A percentile compares a stretch with the other conserved stretches of the same genome.
Conservation (phyloP, 2,113 vertebrate species). For the Myrmophylax atrothorax region DNA sequence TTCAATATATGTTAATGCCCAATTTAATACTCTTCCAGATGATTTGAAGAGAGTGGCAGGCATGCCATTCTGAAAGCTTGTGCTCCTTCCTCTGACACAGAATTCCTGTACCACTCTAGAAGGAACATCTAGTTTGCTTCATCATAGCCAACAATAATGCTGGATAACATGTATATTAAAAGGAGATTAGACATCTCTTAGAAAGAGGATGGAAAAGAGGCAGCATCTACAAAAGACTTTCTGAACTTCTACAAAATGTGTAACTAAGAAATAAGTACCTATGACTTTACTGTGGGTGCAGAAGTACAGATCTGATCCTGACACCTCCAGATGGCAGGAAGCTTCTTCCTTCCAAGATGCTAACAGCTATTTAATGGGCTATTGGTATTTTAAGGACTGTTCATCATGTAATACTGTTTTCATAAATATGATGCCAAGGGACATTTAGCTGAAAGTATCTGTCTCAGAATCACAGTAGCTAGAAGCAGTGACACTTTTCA, state of each 20-base stretch:
- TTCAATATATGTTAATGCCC: background rate
- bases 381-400: background rate
- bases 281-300: background rate
- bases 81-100: background rate
- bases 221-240: background rate
- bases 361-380: background rate
- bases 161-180: background rate
- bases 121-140: background rate
- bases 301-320: background rate
- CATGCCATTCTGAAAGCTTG: background rate
- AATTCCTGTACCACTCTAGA: background rate
- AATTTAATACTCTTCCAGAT: background rate
- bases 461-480: background rate
- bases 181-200: background rate
- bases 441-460: background rate
- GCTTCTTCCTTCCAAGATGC: background rate
- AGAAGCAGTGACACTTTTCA: background rate
- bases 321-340: slow-evolving; percentile 2
- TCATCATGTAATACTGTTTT: background rate
- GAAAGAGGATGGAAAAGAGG: background rate
- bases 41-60: background rate
- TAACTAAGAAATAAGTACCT: background rate
- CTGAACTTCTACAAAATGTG: background rate
- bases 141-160: background rate
- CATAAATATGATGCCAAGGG: background rate